Evolutionary conservation across 2,797 vertebrate genomes (phyloP).

Genomic region (Typhlichthys eigenmanni): DNA sequence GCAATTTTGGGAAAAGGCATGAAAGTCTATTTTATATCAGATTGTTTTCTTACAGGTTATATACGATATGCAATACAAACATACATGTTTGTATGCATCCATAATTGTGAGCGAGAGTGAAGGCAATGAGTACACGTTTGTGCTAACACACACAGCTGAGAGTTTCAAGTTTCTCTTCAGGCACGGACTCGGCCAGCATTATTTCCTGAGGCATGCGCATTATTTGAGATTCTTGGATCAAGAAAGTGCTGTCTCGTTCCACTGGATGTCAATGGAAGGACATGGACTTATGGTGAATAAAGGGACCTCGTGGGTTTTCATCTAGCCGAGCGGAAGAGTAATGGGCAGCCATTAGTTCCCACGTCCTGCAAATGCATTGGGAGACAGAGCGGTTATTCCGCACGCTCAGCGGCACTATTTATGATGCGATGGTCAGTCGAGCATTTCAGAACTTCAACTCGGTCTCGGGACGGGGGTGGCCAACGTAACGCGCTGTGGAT

Average conservation of each 20-base stretch:
- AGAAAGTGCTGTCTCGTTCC: conserved; percentile 16
- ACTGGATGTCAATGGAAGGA: conserved; percentile 18
- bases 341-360: conserved; percentile 37
- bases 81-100: too few relatives aligned
- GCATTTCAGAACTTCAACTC: conserved; percentile 51
- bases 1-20: too few relatives aligned
- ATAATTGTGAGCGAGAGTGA: too few relatives aligned
- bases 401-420: conserved; percentile 60
- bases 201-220: conserved; percentile 11
- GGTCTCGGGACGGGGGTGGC: conserved; percentile 44
- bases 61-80: too few relatives aligned
- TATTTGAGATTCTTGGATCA: conserved; percentile 2
- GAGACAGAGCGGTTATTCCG: conserved; percentile 60
- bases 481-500: conserved; percentile 47
- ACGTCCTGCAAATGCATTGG: conserved; percentile 45
- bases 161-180: background rate
- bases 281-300: conserved; percentile 33
- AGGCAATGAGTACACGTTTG: too few relatives aligned
- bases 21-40: too few relatives aligned
- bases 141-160: too few relatives aligned
- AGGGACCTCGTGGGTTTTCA: conserved; percentile 28
- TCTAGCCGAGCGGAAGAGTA: conserved; percentile 32
- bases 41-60: too few relatives aligned
- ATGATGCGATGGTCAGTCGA: conserved; percentile 56
- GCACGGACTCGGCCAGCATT: conserved; percentile 1